Conservation (phyloP, 2,113 vertebrate species). For the Nestor notabilis region DNA sequence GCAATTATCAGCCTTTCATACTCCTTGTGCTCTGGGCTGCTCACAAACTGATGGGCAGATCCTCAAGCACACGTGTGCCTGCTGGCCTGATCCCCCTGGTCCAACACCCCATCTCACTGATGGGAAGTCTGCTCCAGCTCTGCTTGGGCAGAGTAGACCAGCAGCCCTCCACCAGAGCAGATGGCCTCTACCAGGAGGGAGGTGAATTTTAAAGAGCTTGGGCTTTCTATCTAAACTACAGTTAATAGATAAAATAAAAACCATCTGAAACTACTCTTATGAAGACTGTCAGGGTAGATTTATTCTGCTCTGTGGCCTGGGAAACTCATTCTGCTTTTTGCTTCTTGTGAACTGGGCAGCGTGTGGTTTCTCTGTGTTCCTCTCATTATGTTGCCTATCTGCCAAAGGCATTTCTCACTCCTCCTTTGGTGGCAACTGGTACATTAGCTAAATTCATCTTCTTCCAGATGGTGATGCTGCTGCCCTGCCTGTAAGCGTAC, state of each 20-base stretch:
- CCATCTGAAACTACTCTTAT: neutral
- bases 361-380: neutral
- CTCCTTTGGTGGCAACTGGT: constrained; percentile 35
- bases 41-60: neutral
- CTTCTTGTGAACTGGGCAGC: neutral
- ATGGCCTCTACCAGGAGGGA: neutral
- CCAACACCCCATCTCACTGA: neutral
- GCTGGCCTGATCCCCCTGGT: neutral
- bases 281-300: neutral
- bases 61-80: neutral
- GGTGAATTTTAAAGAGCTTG: neutral
- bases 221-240: neutral
- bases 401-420: constrained; percentile 53
- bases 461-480: constrained; percentile 57
- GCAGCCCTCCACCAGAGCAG: neutral
- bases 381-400: neutral
- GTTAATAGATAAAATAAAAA: neutral
- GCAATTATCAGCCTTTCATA: constrained; percentile 28
- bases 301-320: neutral
- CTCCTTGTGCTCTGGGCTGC: neutral
- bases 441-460: neutral
- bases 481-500: neutral
- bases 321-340: neutral
- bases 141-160: neutral
- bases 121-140: neutral